phyloP scores from a whole-genome alignment of 2,888 invertebrate species.

The Callimorpha dominula region DNA sequence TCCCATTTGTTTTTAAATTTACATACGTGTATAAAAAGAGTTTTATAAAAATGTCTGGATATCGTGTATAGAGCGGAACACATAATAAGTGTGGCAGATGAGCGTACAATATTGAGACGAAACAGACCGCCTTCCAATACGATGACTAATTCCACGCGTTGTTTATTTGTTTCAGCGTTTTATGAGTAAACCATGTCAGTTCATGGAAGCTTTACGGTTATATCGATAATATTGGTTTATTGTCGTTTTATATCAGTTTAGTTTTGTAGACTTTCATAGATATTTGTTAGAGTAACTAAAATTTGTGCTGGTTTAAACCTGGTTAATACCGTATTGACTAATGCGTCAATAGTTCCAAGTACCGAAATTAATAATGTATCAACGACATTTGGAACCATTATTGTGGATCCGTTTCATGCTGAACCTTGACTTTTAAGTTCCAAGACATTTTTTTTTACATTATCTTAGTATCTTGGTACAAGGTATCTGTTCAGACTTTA shows the following conservation, averaged over 20 bases:
- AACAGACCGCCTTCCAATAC: conserved; percentile 65
- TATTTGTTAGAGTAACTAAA: background rate
- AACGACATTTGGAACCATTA: background rate
- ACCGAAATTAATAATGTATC: background rate
- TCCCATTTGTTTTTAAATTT: background rate
- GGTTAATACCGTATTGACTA: conserved; percentile 5
- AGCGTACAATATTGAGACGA: conserved; percentile 68
- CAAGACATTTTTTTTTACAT: background rate
- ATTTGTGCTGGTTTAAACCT: background rate
- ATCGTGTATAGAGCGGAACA: conserved; percentile 45
- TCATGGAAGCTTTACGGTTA: conserved; percentile 54
- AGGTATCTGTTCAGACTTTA: background rate
- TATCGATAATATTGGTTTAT: conserved; percentile 51
- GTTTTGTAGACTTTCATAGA: conserved; percentile 1
- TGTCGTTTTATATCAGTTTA: conserved; percentile 37
- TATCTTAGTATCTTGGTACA: background rate
- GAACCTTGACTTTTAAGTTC: background rate
- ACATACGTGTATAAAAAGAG: conserved; percentile 11
- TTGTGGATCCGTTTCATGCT: background rate
- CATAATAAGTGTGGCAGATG: conserved; percentile 57
- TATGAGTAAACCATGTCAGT: conserved; percentile 75
- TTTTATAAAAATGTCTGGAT: conserved; percentile 43
- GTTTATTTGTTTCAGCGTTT: conserved; percentile 74
- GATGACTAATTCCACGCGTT: conserved; percentile 64
- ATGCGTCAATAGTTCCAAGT: background rate